Percentiles rank a stretch among this genome's conserved stretches.
Evolutionary conservation across 1,140 invertebrate genomes (phyloP).

Genomic region (Drosophila persimilis): DNA sequence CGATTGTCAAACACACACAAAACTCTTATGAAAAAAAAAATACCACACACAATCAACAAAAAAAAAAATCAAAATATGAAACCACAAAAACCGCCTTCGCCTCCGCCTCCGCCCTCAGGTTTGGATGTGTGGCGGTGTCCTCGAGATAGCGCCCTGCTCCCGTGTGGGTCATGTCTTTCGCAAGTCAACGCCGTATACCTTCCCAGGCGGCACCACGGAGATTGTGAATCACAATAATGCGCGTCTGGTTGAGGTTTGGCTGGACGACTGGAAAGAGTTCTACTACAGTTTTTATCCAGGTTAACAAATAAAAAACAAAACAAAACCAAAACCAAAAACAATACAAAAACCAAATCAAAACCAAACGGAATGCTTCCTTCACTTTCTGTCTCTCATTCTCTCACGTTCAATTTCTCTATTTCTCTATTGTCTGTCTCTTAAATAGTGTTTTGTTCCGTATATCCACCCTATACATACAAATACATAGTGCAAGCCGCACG

Average conservation of each 20-base stretch:
- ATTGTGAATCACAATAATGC: constrained; percentile 99
- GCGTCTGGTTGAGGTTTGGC: constrained; percentile 97
- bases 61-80: constrained; percentile 1
- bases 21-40: constrained; percentile 7
- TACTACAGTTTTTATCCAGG: constrained; percentile 99
- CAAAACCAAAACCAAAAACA: constrained; percentile 20
- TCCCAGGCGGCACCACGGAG: constrained; percentile 98
- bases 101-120: constrained; percentile 85
- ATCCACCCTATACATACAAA: constrained; percentile 43
- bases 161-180: constrained; percentile 98
- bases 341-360: constrained; percentile 32
- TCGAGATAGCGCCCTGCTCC: constrained; percentile 96
- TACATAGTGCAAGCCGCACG: constrained; percentile 57
- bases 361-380: constrained; percentile 49
- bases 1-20: constrained; percentile 2
- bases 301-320: constrained; percentile 81
- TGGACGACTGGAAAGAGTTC: constrained; percentile 99
- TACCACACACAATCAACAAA: constrained; percentile 16
- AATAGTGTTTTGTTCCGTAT: constrained; percentile 67
- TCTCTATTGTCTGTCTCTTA: constrained; percentile 52
- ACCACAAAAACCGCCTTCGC: background rate
- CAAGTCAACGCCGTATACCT: constrained; percentile 99
- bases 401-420: constrained; percentile 43
- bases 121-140: constrained; percentile 97
- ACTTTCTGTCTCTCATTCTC: constrained; percentile 54